Evolutionary conservation across 2,888 invertebrate genomes (phyloP).

Genomic region (Gandaritis pyraliata): DNA sequence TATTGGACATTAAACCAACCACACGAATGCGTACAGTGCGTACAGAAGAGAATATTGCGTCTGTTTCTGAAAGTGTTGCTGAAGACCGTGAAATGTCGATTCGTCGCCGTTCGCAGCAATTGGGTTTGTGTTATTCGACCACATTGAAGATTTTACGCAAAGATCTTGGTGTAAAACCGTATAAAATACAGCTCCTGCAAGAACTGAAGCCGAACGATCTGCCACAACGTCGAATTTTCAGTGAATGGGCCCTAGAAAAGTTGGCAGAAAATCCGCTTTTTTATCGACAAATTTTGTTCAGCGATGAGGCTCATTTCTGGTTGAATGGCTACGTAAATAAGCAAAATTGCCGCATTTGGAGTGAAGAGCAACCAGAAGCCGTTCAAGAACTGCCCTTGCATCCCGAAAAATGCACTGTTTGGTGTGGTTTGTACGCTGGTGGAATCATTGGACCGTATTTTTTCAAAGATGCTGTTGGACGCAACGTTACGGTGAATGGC

Average conservation of each 20-base stretch:
- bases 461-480: slow-evolving; percentile 21
- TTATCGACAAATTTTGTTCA: slow-evolving; percentile 14
- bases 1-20: no score
- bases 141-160: no score
- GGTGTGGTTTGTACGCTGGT: slow-evolving; percentile 12
- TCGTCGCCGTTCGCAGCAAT: no score
- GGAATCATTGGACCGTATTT: slow-evolving; percentile 13
- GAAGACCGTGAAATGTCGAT: no score
- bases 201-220: no score
- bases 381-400: slow-evolving; percentile 24
- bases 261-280: slow-evolving; percentile 1
- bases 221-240: no score
- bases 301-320: slow-evolving; percentile 25
- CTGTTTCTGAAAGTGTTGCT: no score
- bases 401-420: slow-evolving; percentile 30
- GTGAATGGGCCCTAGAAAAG: slow-evolving; percentile 2
- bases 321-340: slow-evolving; percentile 29
- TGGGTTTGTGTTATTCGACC: no score
- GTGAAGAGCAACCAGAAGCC: slow-evolving; percentile 24
- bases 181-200: no score
- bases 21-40: no score
- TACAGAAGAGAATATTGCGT: no score
- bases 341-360: slow-evolving; percentile 28
- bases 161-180: no score
- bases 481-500: slow-evolving; percentile 28